Evolutionary conservation across 2,113 vertebrate genomes (phyloP).

Genomic region (Ptilorrhoa leucosticta): DNA sequence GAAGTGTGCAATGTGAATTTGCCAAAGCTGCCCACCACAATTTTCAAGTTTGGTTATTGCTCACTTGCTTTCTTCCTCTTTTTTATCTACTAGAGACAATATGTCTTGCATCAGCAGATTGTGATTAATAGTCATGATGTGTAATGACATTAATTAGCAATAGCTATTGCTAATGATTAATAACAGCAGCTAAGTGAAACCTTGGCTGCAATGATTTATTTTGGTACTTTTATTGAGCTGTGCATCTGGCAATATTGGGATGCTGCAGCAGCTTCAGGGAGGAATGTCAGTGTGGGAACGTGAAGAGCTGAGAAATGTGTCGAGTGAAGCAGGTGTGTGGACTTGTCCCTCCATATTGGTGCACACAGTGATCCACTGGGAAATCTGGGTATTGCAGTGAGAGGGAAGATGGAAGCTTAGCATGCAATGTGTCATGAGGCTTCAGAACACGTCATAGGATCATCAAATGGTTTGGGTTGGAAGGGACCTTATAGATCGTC

Average conservation of each 20-base stretch:
- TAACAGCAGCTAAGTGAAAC: constrained; percentile 28
- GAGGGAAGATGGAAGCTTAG: neutral
- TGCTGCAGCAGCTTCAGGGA: neutral
- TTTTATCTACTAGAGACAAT: neutral
- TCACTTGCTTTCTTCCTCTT: neutral
- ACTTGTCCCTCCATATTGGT: neutral
- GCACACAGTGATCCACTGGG: neutral
- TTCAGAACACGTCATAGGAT: neutral
- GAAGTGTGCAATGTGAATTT: neutral
- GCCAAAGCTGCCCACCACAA: accelerated
- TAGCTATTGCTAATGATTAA: constrained; percentile 49
- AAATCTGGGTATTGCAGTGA: neutral
- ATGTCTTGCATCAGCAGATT: constrained; percentile 35
- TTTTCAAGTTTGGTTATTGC: neutral
- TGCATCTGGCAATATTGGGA: neutral
- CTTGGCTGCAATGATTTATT: constrained; percentile 33
- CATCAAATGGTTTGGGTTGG: neutral
- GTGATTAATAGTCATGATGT: constrained; percentile 32
- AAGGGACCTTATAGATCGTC: neutral
- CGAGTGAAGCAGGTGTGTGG: neutral
- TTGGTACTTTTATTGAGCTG: neutral
- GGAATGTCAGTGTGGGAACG: neutral
- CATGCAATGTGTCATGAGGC: accelerated
- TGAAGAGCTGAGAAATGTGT: neutral
- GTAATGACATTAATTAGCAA: constrained; percentile 56